A percentile compares a stretch with the other conserved stretches of the same genome.
Conservation (phyloP, 2,113 vertebrate species). For the Chionodraco myersi region DNA sequence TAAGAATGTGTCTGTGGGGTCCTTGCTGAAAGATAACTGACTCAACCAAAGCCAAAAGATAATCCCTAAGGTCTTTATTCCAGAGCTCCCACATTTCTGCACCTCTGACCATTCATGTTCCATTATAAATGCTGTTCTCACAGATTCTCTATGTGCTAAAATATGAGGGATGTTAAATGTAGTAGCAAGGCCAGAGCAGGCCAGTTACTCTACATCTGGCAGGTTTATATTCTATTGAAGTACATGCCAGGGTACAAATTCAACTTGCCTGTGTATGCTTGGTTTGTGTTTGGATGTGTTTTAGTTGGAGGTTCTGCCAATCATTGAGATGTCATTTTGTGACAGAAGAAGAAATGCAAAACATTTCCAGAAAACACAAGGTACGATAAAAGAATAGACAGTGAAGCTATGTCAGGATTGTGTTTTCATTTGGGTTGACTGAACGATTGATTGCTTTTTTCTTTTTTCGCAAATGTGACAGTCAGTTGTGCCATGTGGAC, state of each 20-base stretch:
- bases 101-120: conserved; percentile 9
- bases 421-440: background rate
- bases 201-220: conserved; percentile 41
- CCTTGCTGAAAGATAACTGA: conserved; percentile 4
- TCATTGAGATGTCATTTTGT: conserved; percentile 25
- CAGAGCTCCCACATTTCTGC: conserved; percentile 27
- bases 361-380: background rate
- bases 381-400: background rate
- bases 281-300: conserved; percentile 5
- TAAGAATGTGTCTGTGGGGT: background rate
- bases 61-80: conserved; percentile 12
- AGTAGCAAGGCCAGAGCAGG: conserved; percentile 22
- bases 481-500: conserved; percentile 39
- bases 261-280: background rate
- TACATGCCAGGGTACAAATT: conserved; percentile 36
- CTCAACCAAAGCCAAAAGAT: conserved; percentile 22
- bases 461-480: conserved; percentile 24
- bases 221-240: conserved; percentile 40
- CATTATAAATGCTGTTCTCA: background rate
- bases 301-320: conserved; percentile 28
- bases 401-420: background rate
- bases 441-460: background rate
- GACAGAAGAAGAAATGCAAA: background rate
- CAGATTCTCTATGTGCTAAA: background rate
- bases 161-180: conserved; percentile 19